Evolutionary conservation across 2,113 vertebrate species (phyloP).

Genomic region (Pseudorectes ferrugineus): DNA sequence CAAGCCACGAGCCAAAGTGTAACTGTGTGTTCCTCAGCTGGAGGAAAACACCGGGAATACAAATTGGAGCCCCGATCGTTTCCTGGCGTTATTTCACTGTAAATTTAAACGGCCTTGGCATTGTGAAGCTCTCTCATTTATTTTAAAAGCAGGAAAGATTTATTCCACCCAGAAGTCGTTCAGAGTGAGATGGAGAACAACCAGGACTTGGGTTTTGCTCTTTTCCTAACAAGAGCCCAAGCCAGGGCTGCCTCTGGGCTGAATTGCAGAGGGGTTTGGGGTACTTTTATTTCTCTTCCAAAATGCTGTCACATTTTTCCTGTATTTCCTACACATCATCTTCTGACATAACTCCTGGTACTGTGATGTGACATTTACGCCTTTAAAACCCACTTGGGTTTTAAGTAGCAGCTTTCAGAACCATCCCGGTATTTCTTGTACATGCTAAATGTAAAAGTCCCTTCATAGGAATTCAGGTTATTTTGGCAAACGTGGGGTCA

Average conservation of each 20-base stretch:
- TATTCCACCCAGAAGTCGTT: not conserved
- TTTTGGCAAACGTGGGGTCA: not conserved
- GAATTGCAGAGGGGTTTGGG: not conserved
- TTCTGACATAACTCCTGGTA: not conserved
- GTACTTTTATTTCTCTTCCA: not conserved
- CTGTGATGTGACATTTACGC: not conserved
- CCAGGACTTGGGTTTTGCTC: not conserved
- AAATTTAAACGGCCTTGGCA: not conserved
- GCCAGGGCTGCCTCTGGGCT: not conserved
- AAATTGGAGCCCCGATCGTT: not conserved
- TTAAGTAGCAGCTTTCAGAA: not conserved
- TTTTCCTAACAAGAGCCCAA: not conserved
- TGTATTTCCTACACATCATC: not conserved
- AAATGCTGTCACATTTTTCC: not conserved
- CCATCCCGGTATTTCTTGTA: not conserved
- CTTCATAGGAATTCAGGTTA: not conserved
- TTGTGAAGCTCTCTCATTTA: not conserved
- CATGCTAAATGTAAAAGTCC: not conserved
- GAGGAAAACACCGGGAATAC: not conserved
- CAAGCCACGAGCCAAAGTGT: not conserved
- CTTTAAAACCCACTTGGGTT: not conserved
- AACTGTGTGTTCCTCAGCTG: not conserved
- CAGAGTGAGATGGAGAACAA: not conserved
- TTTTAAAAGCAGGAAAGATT: slow-evolving; percentile 31
- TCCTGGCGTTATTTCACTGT: not conserved